These are phyloP conservation scores for Plutomurus gul DNA, from an alignment of 1,140 invertebrate genomes.

Conservation along the genomic window DNA sequence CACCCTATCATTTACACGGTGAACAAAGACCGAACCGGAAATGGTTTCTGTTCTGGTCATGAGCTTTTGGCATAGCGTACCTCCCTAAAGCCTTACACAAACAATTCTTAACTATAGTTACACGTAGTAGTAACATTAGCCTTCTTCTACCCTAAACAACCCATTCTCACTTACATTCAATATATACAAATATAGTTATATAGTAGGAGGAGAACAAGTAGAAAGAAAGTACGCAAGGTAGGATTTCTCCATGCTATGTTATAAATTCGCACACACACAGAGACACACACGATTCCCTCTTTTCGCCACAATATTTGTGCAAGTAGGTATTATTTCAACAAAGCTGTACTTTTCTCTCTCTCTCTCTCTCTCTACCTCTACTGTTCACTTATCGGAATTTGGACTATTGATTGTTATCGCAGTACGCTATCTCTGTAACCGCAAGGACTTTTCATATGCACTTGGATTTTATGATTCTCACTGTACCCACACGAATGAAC, in stretches of 20 bases:
- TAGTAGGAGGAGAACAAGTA: no score
- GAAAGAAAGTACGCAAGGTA: no score
- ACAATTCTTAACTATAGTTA: not conserved
- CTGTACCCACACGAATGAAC: not conserved
- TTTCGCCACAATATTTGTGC: not conserved
- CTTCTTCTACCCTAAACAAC: not conserved
- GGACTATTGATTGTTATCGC: slow-evolving; percentile 9
- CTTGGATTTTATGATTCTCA: not conserved
- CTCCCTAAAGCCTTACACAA: not conserved
- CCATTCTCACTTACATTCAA: not conserved
- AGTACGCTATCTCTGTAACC: not conserved
- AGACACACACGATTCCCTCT: no score
- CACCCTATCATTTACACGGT: slow-evolving; percentile 1
- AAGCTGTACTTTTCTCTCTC: not conserved
- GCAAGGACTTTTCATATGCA: not conserved
- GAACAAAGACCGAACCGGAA: not conserved
- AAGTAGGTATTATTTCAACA: not conserved
- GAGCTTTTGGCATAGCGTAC: not conserved
- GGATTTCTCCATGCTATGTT: no score
- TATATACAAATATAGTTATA: no score
- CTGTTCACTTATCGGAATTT: slow-evolving; percentile 23
- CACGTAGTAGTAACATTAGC: not conserved
- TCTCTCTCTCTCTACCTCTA: not conserved
- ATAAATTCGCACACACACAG: no score
- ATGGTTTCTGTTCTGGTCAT: not conserved